Evolutionary conservation across 2,888 invertebrate species (phyloP), one percentile per base, ranked within the genome.

Genomic region (Polymixis flavicincta): DNA sequence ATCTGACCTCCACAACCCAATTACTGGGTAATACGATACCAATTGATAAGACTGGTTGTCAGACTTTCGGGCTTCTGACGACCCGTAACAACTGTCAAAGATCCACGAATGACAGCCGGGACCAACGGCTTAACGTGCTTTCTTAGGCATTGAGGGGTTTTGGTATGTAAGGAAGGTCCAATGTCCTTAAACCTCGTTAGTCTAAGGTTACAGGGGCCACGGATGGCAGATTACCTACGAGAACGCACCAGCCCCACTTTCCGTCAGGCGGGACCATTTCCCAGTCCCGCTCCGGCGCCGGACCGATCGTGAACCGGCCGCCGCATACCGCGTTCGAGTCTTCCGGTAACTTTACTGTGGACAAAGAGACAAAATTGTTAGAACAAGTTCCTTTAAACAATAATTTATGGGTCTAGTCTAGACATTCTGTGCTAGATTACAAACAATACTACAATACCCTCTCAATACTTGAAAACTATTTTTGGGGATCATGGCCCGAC

Each of bases 221-320:
- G 66, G 71, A 70, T 80, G 81, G 71, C 79, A 84, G 90, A 82
- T 95, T 94, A 96, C 96, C 96, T 91, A 97, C 94, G 88, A 97
- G 97, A 72, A 98, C 97, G 90, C 97, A 97, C 98, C 98, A 98
- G 74, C 98, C 98, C 98, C 98, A 98, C 84, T 98, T 98, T 42
- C 98, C 98, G 92, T 98, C 98, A 0, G 98, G 98, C 69, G 98
- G 98, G 61, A 98, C 98, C 95, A 98, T 95, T 92, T 98, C 98
- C 96, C 97, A 98, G 92, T 98, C 97, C 0, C 93, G 87, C 54
- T 95, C 96, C 6, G 96, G 96, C 52, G 96, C 96, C 52, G 96
- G 96, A 0, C 96, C 96, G 90, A 96, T 96, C n/a, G 96, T 96
- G 87, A 96, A 96, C 25, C 95, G 88, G 0, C 95, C 95, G 6